A percentile compares a stretch with the other conserved stretches of the same genome.
Evolutionary conservation across 2,797 vertebrate species (phyloP).

Genomic region (Rhincodon typus): DNA sequence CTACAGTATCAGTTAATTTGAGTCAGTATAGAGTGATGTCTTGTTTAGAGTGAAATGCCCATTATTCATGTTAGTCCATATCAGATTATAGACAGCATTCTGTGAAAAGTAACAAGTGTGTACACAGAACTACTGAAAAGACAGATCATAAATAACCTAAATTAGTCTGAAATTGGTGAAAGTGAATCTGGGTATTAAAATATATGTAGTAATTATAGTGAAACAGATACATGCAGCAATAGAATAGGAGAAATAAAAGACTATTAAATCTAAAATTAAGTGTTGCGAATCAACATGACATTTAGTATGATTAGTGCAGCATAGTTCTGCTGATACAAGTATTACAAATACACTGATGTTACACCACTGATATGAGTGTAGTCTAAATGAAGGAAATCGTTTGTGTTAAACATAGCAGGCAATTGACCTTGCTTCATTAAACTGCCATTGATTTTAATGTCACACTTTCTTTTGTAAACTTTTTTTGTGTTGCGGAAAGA

Average conservation of each 20-base stretch:
- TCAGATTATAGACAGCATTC: not conserved
- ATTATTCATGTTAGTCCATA: not conserved
- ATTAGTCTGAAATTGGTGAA: not conserved
- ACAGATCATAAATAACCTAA: not conserved
- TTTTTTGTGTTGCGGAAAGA: not conserved
- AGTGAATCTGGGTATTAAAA: not conserved
- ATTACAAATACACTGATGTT: not conserved
- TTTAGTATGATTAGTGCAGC: not conserved
- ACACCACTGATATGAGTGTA: not conserved
- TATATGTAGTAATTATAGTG: not conserved
- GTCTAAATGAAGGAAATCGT: not conserved
- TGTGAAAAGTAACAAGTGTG: not conserved
- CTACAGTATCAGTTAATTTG: not conserved
- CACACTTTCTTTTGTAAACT: not conserved
- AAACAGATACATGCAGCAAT: not conserved
- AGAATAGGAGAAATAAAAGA: not conserved
- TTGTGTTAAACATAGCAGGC: not conserved
- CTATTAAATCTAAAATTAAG: not conserved
- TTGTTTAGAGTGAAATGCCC: not conserved
- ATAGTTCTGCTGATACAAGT: not conserved
- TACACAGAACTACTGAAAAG: not conserved
- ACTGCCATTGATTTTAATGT: not conserved
- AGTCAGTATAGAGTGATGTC: not conserved
- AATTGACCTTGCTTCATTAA: not conserved
- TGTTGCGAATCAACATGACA: not conserved